A percentile compares a stretch with the other conserved stretches of the same genome.
phyloP scores from a whole-genome alignment of 2,888 invertebrate species.

The Drosophila limbata region DNA sequence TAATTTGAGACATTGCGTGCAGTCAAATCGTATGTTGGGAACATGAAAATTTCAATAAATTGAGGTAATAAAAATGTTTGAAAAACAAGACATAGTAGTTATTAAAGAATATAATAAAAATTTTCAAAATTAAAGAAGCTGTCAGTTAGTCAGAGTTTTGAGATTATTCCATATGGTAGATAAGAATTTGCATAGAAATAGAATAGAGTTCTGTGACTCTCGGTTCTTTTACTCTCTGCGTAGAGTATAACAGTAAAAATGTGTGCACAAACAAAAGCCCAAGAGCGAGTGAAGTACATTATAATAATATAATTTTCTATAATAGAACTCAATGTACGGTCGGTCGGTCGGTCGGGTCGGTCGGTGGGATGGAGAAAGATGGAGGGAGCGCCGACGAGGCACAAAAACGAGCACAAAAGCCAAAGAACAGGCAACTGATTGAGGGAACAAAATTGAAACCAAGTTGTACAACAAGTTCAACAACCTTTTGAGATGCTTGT shows the following conservation, averaged over 20 bases:
- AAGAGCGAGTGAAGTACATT: conserved; percentile 68
- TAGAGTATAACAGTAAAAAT: conserved; percentile 71
- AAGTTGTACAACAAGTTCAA: conserved; percentile 68
- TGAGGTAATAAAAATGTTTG: neutral
- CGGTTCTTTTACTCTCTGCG: conserved; percentile 16
- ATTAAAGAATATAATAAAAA: neutral
- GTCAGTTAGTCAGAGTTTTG: neutral
- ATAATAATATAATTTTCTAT: conserved; percentile 81
- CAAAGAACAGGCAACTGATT: conserved; percentile 73
- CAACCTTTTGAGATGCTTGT: conserved; percentile 58
- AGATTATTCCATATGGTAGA: conserved; percentile 21
- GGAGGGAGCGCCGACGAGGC: conserved; percentile 12
- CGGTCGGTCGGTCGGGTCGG: conserved; percentile 5
- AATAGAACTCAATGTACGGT: conserved; percentile 66
- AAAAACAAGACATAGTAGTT: neutral
- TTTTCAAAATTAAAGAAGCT: neutral
- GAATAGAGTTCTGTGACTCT: conserved; percentile 3
- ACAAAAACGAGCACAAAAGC: conserved; percentile 60
- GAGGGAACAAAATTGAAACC: conserved; percentile 72
- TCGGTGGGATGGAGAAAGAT: conserved; percentile 15
- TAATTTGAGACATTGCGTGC: conserved; percentile 7
- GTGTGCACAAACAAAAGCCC: conserved; percentile 58
- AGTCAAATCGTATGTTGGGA: neutral
- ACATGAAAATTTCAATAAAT: conserved; percentile 2
- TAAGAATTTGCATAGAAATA: conserved; percentile 40